Conservation (phyloP, 2,113 vertebrate species). For the Galeopterus variegatus region DNA sequence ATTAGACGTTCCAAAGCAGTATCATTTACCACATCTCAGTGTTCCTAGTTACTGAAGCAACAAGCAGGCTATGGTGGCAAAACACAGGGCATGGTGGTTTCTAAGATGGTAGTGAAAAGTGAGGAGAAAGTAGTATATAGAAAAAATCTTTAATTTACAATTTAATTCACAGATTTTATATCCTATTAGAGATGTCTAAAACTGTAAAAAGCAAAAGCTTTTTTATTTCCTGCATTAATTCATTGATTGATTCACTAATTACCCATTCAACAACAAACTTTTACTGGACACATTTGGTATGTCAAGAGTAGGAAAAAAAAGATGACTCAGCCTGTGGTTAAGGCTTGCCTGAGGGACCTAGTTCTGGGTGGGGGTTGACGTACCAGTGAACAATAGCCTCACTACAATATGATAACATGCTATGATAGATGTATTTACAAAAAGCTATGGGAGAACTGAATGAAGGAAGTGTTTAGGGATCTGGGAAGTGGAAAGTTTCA, state of each 20-base stretch:
- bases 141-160: neutral
- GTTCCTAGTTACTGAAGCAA: neutral
- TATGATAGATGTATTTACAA: neutral
- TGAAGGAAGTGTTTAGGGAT: neutral
- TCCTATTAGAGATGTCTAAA: neutral
- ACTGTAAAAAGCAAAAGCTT: neutral
- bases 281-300: too few relatives aligned
- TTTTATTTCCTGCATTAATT: neutral
- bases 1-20: neutral
- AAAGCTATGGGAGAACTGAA: neutral
- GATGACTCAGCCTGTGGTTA: neutral
- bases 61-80: neutral
- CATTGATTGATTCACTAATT: neutral
- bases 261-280: neutral
- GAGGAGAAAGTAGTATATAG: neutral
- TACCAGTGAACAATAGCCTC: neutral
- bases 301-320: neutral
- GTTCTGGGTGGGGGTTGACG: neutral
- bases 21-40: neutral
- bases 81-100: neutral
- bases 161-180: neutral
- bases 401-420: too few relatives aligned
- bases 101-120: neutral
- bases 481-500: neutral
- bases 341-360: neutral